phyloP scores from a whole-genome alignment of 2,113 vertebrate species.

The Albula goreensis region DNA sequence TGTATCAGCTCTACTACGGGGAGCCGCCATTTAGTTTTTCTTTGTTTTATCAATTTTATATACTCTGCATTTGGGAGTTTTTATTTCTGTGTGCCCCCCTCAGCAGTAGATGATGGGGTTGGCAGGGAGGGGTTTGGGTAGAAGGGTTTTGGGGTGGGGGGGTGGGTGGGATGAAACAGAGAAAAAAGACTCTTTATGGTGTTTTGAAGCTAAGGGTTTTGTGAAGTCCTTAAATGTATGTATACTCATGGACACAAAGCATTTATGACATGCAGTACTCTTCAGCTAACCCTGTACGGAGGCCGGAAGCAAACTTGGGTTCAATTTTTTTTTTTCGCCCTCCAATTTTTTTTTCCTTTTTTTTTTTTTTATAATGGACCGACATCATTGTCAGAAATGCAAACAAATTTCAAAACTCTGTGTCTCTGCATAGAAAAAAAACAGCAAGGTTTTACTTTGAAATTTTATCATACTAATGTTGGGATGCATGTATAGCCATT shows the following conservation, averaged over 20 bases:
- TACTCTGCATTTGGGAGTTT: not conserved
- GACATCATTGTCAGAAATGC: slow-evolving; percentile 6
- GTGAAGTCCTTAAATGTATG: not conserved
- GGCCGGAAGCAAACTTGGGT: not conserved
- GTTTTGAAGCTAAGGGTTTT: not conserved
- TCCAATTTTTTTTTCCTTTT: not conserved
- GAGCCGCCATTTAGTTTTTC: not conserved
- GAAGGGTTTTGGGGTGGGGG: not conserved
- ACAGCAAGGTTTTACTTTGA: not conserved
- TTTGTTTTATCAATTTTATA: slow-evolving; percentile 17
- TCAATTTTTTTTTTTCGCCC: slow-evolving; percentile 16
- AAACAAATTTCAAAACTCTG: slow-evolving; percentile 13
- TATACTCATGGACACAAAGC: not conserved
- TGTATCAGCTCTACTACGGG: not conserved
- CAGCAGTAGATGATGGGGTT: not conserved
- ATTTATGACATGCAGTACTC: slow-evolving; percentile 2
- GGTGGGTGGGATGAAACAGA: not conserved
- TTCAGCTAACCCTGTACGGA: not conserved
- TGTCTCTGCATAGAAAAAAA: not conserved
- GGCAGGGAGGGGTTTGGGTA: not conserved
- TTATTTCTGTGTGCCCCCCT: not conserved
- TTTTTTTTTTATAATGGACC: not conserved
- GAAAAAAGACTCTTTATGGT: not conserved
- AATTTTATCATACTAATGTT: slow-evolving; percentile 10
- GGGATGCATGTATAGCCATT: slow-evolving; percentile 13